These are phyloP conservation scores for Phlogophora meticulosa DNA, from an alignment of 2,888 invertebrate species.

Conservation along the genomic window DNA sequence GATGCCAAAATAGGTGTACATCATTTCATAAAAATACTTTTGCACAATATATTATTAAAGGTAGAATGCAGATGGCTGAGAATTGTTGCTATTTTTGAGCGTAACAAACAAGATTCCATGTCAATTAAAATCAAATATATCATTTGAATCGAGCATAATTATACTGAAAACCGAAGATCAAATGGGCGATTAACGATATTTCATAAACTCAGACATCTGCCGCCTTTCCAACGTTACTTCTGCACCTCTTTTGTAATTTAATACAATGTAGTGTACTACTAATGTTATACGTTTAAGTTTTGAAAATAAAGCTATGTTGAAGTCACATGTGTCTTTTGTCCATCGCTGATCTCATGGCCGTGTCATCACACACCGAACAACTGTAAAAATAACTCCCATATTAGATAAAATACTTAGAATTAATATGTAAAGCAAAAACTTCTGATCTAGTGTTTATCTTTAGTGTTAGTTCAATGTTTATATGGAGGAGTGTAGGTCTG, in stretches of 20 bases:
- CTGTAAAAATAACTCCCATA: background rate
- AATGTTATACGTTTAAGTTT: constrained; percentile 62
- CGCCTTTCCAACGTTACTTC: constrained; percentile 23
- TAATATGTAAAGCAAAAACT: no score
- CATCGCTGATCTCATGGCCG: background rate
- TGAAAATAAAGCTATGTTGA: constrained; percentile 70
- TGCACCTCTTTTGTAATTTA: constrained; percentile 48
- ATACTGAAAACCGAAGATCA: background rate
- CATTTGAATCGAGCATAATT: no score
- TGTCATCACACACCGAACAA: background rate
- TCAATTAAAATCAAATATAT: background rate
- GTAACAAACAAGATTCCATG: background rate
- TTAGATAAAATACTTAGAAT: background rate
- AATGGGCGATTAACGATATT: background rate
- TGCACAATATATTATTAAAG: constrained; percentile 14
- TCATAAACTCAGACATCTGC: background rate
- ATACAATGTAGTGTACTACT: constrained; percentile 39
- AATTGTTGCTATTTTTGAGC: background rate
- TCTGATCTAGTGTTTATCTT: no score
- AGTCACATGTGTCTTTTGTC: constrained; percentile 62
- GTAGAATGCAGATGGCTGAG: background rate
- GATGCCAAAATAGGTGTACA: constrained; percentile 39
- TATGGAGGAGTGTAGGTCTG: no score
- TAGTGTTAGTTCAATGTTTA: no score
- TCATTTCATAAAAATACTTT: constrained; percentile 9